phyloP scores from a whole-genome alignment of 2,888 invertebrate genomes.

The Idaea straminata region DNA sequence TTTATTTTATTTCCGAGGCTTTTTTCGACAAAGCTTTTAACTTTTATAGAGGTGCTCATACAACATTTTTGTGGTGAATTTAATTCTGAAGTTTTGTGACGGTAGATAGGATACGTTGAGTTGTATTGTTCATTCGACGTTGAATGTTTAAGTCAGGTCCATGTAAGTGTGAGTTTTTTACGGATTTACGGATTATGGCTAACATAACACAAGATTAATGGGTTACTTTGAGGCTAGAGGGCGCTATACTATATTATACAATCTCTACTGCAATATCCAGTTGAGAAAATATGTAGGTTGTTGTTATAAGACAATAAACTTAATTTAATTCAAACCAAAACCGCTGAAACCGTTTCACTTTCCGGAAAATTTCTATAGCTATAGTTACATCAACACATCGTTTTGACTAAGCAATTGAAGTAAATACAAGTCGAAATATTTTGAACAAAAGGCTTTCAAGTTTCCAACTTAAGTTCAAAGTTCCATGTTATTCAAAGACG shows the following conservation, averaged over 20 bases:
- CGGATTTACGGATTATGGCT: too few species aligned
- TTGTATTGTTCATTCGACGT: constrained; percentile 17
- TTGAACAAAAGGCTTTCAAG: not conserved
- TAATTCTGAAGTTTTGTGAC: constrained; percentile 18
- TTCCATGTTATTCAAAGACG: not conserved
- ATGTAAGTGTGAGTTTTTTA: too few species aligned
- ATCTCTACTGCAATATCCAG: not conserved
- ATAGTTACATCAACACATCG: not conserved
- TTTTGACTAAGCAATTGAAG: not conserved
- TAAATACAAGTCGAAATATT: constrained; percentile 1
- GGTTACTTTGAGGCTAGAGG: too few species aligned
- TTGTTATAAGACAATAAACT: not conserved
- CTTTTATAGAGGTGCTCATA: constrained; percentile 66
- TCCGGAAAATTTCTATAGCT: not conserved
- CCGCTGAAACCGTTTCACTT: not conserved
- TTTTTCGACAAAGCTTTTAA: constrained; percentile 75
- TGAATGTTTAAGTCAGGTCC: not conserved
- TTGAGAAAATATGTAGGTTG: not conserved
- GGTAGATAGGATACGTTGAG: constrained; percentile 21
- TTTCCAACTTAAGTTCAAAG: constrained; percentile 1
- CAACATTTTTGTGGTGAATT: constrained; percentile 59
- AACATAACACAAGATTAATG: too few species aligned
- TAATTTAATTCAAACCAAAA: not conserved
- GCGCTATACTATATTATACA: not conserved
- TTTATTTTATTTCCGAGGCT: constrained; percentile 59